phyloP scores from a whole-genome alignment of 2,797 vertebrate species.

The Acanthurus leucopareius region DNA sequence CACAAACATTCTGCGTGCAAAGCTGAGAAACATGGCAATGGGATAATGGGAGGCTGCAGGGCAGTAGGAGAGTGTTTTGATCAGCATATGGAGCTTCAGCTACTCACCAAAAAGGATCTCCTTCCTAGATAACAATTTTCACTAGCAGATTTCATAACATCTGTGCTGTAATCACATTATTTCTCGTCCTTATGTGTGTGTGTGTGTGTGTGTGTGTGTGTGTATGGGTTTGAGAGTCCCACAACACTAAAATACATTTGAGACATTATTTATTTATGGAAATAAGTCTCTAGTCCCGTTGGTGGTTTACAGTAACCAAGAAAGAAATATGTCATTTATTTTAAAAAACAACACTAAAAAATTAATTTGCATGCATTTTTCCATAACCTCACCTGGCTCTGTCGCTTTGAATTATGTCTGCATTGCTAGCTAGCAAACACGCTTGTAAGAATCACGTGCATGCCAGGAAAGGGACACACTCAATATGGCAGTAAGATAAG shows the following conservation, averaged over 20 bases:
- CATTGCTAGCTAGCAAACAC: conserved; percentile 48
- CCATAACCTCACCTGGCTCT: conserved; percentile 55
- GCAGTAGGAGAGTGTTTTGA: conserved; percentile 71
- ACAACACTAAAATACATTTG: conserved; percentile 64
- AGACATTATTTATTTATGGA: conserved; percentile 63
- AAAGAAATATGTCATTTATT: conserved; percentile 50
- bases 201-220: background rate
- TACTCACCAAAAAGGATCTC: conserved; percentile 70
- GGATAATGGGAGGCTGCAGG: conserved; percentile 70
- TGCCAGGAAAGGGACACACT: conserved; percentile 57
- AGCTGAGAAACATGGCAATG: conserved; percentile 71
- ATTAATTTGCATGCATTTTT: conserved; percentile 47
- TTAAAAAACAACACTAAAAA: conserved; percentile 40
- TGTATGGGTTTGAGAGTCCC: conserved; percentile 42
- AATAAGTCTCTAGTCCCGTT: conserved; percentile 36
- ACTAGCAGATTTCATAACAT: conserved; percentile 71
- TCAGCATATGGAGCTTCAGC: conserved; percentile 71
- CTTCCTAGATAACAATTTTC: conserved; percentile 67
- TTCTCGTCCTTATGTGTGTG: conserved; percentile 8
- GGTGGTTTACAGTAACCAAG: conserved; percentile 44
- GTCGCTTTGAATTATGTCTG: conserved; percentile 68
- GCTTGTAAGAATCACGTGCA: conserved; percentile 59
- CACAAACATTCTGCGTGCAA: conserved; percentile 69
- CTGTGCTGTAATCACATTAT: conserved; percentile 65
- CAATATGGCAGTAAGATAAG: conserved; percentile 67